These are phyloP conservation scores for Pediacus dermestoides DNA, from an alignment of 2,888 invertebrate genomes.

Conservation along the genomic window DNA sequence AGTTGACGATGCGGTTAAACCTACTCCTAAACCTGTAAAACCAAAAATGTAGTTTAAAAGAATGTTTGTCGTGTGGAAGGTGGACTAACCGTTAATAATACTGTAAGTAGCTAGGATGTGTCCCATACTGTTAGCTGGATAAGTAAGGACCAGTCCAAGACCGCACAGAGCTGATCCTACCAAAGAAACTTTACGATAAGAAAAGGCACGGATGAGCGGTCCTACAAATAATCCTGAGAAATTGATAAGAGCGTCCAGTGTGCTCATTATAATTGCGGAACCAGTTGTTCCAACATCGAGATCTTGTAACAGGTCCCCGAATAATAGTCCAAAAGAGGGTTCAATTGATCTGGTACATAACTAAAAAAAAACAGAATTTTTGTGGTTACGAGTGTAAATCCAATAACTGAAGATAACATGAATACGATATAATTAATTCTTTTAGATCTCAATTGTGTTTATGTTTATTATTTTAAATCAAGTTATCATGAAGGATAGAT, in stretches of 20 bases:
- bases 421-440: too few species aligned
- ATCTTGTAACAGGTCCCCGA: constrained; percentile 67
- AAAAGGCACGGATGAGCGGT: constrained; percentile 71
- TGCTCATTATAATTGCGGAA: constrained; percentile 71
- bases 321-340: constrained; percentile 77
- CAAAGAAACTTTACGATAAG: constrained; percentile 67
- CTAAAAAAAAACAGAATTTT: constrained; percentile 51
- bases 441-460: too few species aligned
- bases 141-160: constrained; percentile 64
- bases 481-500: too few species aligned
- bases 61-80: constrained; percentile 7
- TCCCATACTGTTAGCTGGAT: constrained; percentile 66
- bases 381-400: not conserved
- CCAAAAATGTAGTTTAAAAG: constrained; percentile 10
- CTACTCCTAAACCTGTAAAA: constrained; percentile 70
- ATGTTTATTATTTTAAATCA: too few species aligned
- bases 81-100: constrained; percentile 66
- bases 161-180: constrained; percentile 65
- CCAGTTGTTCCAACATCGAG: constrained; percentile 72
- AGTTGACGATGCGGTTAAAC: constrained; percentile 71
- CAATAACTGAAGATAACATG: too few species aligned
- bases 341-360: constrained; percentile 76
- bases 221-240: constrained; percentile 76
- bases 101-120: constrained; percentile 70
- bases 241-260: constrained; percentile 72